Base-by-base conservation (phyloP, 2,888 invertebrate genomes). In the Chirona hameri region DNA sequence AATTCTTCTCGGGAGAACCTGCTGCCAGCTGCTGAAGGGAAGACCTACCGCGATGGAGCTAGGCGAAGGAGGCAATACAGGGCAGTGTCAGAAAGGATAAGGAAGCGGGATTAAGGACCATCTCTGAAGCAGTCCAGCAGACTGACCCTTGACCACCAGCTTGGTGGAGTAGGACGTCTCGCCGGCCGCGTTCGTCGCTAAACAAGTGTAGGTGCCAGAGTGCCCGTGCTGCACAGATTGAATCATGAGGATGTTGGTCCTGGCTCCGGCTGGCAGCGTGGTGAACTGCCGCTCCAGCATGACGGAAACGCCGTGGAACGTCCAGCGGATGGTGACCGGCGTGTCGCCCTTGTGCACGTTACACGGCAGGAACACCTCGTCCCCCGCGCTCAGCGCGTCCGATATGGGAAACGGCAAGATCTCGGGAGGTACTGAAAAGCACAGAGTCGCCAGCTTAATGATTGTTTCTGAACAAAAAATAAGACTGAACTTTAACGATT, bases 131-230 rank as follows among this genome's bases (percentile, higher is more conserved):
- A 48, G 48, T 48, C 9, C 12, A 7, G 48, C n/a, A 10, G n/a
- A n/a, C 60, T 60, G n/a, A 94, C 94, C 94, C 89, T 93, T 92
- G 86, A 94, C 92, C 89, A 91, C 91, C 87, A 94, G 89, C 86
- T 90, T 89, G 86, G 93, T 91, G 81, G 92, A 91, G 86, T 92
- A 91, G 88, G 91, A 92, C 85, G 91, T 90, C 86, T 89, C 90
- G 85, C 94, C 94, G 79, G 93, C 94, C 87, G 88, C 90, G 89
- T 94, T 94, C 85, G 90, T 90, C 39, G 93, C 94, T 83, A 82
- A 76, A 81, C 87, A 87, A 9, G 86, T 86, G 83, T 87, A 87
- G 48, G 85, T 85, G 15, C 87, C 87, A 81, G 85, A 84, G 81
- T 86, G 85, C 12, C 81, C 81, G 21, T 84, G 84, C 7, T 84